phyloP scores from a whole-genome alignment of 2,113 vertebrate genomes.

The Pterophyllum scalare region DNA sequence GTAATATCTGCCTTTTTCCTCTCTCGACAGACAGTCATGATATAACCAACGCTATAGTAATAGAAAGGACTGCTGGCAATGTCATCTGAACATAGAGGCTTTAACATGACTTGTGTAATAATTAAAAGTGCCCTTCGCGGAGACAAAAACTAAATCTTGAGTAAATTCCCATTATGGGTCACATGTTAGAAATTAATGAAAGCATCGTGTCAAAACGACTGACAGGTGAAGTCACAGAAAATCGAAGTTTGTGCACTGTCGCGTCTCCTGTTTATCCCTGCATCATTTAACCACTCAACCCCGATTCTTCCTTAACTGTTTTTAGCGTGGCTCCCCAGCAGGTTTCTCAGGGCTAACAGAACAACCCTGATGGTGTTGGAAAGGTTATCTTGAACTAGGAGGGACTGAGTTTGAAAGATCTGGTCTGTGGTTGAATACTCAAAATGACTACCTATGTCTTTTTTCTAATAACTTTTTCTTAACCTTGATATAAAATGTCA shows the following conservation, averaged over 20 bases:
- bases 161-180: slow-evolving; percentile 20
- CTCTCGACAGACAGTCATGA: slow-evolving; percentile 23
- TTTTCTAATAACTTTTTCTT: not conserved
- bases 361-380: not conserved
- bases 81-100: slow-evolving; percentile 27
- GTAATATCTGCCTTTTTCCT: slow-evolving; percentile 26
- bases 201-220: not conserved
- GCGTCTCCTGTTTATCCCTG: not conserved
- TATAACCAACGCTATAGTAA: slow-evolving; percentile 32
- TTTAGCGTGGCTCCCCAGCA: not conserved
- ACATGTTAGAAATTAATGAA: slow-evolving; percentile 6
- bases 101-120: slow-evolving; percentile 40
- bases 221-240: slow-evolving; percentile 15
- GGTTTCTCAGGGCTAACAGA: not conserved
- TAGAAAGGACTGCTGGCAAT: slow-evolving; percentile 38
- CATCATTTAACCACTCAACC: not conserved
- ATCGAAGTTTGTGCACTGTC: not conserved
- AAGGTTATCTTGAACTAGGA: not conserved
- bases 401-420: not conserved
- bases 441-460: not conserved
- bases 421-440: not conserved
- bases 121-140: slow-evolving; percentile 25
- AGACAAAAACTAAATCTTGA: slow-evolving; percentile 13
- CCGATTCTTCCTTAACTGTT: not conserved
- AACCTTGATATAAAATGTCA: not conserved